Evolutionary conservation across 64 coral and sea anemone species (phyloP), one percentile per base, ranked within the genome.

Genomic region (Pocillopora damicornis): DNA sequence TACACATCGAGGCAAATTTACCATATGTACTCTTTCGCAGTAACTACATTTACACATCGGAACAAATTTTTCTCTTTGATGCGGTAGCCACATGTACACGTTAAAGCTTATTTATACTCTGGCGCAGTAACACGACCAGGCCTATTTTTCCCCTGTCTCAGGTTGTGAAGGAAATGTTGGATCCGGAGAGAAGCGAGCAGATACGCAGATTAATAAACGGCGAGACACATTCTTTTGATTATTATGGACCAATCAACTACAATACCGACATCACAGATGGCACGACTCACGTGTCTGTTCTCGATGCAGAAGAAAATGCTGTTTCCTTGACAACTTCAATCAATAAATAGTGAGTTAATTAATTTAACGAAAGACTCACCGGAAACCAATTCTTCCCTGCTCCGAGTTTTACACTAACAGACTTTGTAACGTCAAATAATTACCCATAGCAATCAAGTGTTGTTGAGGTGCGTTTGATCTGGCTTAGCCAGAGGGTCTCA

Each of bases 321-420:
- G 94, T 92, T 16, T 90, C 94, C 59, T 87, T 92, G 9, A 96
- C 94, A 26, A 96, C 90, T 15, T 96, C 94, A 51, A 96, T 96
- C 25, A 96, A 96, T 60, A 96, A 96, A 85, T 96, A 96, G 94
- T 96, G 73, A 96, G 90, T 92, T 45, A 16, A 36, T 60, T 16
- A 9, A 11, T 26, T 5, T 1, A 51, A 51, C 42, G 42, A 51
- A 4, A 51, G 42, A 51, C 7, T 51, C 3, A 51, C 42, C 2
- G 7, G 42, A 51, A 51, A 2, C 42, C 42, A 51, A 51, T 51
- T 51, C 30, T 30, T 30, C 30, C 30, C 30, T 30, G 30, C 30
- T 30, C 30, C 30, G 30, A 30, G 30, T 30, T 0, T 30, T 30
- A 30, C 30, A 30, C 30, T 30, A 30, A 30, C 0, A 30, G 30